Evolutionary conservation across 1,140 invertebrate species (phyloP), one percentile per base, ranked within the genome.

Genomic region (Gerris buenoi): DNA sequence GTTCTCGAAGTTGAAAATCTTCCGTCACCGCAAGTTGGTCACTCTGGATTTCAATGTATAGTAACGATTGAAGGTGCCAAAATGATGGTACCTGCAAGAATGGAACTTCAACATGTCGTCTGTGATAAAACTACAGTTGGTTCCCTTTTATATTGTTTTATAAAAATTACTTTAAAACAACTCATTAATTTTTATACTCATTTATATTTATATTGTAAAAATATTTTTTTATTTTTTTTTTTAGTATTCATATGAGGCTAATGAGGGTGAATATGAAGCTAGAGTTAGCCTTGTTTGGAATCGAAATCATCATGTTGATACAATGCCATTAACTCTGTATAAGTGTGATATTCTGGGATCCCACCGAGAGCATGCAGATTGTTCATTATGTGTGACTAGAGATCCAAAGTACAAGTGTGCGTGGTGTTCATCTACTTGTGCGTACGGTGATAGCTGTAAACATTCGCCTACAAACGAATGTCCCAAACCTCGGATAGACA

Each of bases 261-360:
- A 86, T 71, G 85, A 86, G 3, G 89, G 91, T 25, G 89, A 95
- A 78, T 91, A 93, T 73, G 85, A 91, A 76, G 92, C 91, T 0
- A 88, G 86, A 72, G 88, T 96, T 29, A 90, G 89, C 68, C 87
- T 96, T 28, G 86, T 93, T 25, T 95, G 92, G 92, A 95, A 95
- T 77, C 83, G 88, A 29, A 91, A 93, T 75, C 92, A 95, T 76
- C 91, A 93, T 74, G 86, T 96, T 58, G 93, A 95, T 75, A 90
- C 88, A 5, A 90, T 91, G 22, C 89, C 84, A 73, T 88, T 98
- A 61, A 90, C 89, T 25, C 77, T 97, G 28, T 98, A 96, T 76
- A 97, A 97, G 79, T 97, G 95, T 80, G 89, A 92, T 76, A 88
- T 94, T 65, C 79, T 97, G 66, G 94, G 93, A 15, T 92, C 91